Percentiles rank a stretch among this genome's conserved stretches.
Evolutionary conservation across 1,140 invertebrate genomes (phyloP).

Genomic region (Drosophila paulistorum): DNA sequence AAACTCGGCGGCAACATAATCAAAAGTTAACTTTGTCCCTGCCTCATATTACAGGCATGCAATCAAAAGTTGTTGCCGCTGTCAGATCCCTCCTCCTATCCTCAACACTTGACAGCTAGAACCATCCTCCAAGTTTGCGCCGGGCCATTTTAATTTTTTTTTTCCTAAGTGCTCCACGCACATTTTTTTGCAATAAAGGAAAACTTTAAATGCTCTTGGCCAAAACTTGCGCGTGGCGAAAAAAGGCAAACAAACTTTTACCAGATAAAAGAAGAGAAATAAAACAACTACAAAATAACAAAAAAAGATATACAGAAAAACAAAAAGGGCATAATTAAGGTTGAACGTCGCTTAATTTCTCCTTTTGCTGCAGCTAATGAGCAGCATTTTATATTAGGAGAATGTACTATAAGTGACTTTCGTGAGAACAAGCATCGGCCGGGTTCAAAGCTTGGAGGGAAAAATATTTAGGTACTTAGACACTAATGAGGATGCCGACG

Average conservation of each 20-base stretch:
- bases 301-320: slow-evolving; percentile 16
- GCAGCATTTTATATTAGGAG: slow-evolving; percentile 67
- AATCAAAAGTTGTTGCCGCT: slow-evolving; percentile 52
- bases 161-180: slow-evolving; percentile 41
- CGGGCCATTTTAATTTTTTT: slow-evolving; percentile 11
- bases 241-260: slow-evolving; percentile 67
- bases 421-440: slow-evolving; percentile 31
- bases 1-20: slow-evolving; percentile 22
- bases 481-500: slow-evolving; percentile 40
- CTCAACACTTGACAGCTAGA: slow-evolving; percentile 12
- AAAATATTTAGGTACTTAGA: slow-evolving; percentile 14
- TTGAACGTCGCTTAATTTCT: slow-evolving; percentile 71
- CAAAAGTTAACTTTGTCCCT: slow-evolving; percentile 33
- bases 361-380: slow-evolving; percentile 61
- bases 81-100: background rate
- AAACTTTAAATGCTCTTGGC: slow-evolving; percentile 71
- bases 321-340: slow-evolving; percentile 65
- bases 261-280: slow-evolving; percentile 32
- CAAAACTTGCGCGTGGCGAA: slow-evolving; percentile 42
- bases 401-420: slow-evolving; percentile 63
- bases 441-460: background rate
- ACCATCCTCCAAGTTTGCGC: slow-evolving; percentile 14
- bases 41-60: slow-evolving; percentile 28
- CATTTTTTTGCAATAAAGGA: slow-evolving; percentile 41
- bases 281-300: slow-evolving; percentile 9